Evolutionary conservation across 2,888 invertebrate genomes (phyloP).

Genomic region (Diadegma fenestrale): DNA sequence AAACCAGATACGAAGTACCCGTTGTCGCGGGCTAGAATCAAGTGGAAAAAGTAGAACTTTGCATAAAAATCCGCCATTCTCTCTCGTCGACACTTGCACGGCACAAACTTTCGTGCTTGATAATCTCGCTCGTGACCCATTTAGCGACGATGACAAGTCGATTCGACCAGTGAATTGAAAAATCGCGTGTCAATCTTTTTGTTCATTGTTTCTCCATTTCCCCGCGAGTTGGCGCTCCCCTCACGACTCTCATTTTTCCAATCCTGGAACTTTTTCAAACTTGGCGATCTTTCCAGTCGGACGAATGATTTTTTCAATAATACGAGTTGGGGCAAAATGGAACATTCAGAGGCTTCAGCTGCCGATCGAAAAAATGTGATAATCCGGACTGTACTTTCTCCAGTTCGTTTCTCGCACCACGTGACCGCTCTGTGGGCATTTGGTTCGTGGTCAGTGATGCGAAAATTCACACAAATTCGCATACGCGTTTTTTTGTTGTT

Average conservation of each 20-base stretch:
- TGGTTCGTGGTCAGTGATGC: conserved; percentile 14
- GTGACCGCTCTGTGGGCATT: not conserved
- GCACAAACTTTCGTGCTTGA: not conserved
- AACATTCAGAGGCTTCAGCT: not conserved
- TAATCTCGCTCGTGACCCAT: not conserved
- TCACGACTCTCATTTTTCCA: not conserved
- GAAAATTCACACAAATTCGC: conserved; percentile 11
- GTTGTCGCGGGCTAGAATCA: not conserved
- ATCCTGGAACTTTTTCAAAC: not conserved
- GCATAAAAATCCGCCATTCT: not conserved
- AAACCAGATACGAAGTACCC: not conserved
- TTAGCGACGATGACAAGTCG: not conserved
- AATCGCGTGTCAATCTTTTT: not conserved
- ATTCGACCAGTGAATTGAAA: not conserved
- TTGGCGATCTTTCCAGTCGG: no score
- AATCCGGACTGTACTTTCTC: conserved; percentile 23
- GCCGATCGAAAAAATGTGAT: not conserved
- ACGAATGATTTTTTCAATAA: not conserved
- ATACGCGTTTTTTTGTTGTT: not conserved
- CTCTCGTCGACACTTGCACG: not conserved
- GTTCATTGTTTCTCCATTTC: not conserved
- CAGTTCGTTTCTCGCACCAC: not conserved
- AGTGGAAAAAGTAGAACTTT: conserved; percentile 4
- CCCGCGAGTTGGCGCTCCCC: not conserved
- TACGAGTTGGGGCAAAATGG: not conserved